These are phyloP conservation scores for Channa maculata DNA, from an alignment of 2,113 vertebrate species.

Conservation along the genomic window DNA sequence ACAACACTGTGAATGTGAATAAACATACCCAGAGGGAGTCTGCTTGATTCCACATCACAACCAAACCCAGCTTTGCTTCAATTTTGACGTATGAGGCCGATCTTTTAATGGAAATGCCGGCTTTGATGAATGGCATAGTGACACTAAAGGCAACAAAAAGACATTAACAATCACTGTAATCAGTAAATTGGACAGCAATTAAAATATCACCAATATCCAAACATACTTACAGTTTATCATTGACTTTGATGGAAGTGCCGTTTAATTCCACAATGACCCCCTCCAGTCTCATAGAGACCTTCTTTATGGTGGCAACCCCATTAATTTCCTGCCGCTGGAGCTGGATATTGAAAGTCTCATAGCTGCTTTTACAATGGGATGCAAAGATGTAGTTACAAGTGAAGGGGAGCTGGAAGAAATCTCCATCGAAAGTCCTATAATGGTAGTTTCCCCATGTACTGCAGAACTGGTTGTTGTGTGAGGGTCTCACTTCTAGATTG, in stretches of 20 bases:
- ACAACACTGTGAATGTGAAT: background rate
- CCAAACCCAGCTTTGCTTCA: conserved; percentile 84
- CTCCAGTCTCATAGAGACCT: conserved; percentile 81
- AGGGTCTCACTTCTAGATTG: conserved; percentile 58
- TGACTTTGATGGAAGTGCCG: conserved; percentile 71
- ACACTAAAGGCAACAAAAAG: conserved; percentile 70
- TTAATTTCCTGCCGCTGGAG: conserved; percentile 75
- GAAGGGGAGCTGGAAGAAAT: conserved; percentile 84
- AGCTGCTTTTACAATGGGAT: conserved; percentile 80
- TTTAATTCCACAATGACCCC: conserved; percentile 78
- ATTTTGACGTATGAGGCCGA: conserved; percentile 82
- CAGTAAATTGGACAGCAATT: background rate
- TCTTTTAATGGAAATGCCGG: conserved; percentile 83
- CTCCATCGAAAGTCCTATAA: conserved; percentile 87
- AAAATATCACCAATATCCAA: conserved; percentile 1
- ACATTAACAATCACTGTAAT: background rate
- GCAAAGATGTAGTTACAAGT: conserved; percentile 85
- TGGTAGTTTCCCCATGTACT: conserved; percentile 92
- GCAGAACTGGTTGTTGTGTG: conserved; percentile 83
- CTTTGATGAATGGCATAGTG: conserved; percentile 79
- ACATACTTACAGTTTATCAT: conserved; percentile 78
- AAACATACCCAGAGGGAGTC: conserved; percentile 86
- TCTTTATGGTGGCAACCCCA: conserved; percentile 59
- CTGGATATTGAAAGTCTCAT: conserved; percentile 85
- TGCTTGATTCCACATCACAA: conserved; percentile 86